Conservation (phyloP, 2,888 invertebrate genomes). For the Acanthoscelides obtectus region DNA sequence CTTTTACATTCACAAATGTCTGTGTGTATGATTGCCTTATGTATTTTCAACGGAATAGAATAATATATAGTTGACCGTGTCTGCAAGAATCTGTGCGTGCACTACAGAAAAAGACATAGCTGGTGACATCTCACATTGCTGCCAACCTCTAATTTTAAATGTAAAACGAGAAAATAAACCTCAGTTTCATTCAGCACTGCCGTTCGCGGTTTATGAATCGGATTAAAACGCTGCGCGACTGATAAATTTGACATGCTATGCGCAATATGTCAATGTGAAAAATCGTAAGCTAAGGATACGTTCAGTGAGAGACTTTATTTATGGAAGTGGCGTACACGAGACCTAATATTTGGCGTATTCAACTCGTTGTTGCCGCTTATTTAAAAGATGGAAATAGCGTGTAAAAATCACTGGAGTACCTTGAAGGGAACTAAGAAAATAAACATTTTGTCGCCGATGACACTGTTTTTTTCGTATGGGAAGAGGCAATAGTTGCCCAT, state of each 20-base stretch:
- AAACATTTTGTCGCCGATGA: no score
- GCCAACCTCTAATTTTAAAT: background rate
- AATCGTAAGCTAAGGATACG: background rate
- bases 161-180: background rate
- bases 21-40: background rate
- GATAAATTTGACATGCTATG: background rate
- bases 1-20: background rate
- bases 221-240: background rate
- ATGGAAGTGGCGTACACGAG: background rate
- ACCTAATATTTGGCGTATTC: background rate
- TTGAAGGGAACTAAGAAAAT: no score
- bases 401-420: no score
- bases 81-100: background rate
- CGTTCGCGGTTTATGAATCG: background rate
- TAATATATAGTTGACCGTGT: background rate
- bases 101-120: background rate
- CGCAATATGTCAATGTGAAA: background rate
- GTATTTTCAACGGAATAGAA: background rate
- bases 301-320: background rate
- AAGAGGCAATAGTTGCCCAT: no score
- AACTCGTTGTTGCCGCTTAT: no score
- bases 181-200: background rate
- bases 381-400: no score
- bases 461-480: no score
- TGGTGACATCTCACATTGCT: background rate